phyloP scores from a whole-genome alignment of 2,113 vertebrate species.

The Chiloscyllium plagiosum region DNA sequence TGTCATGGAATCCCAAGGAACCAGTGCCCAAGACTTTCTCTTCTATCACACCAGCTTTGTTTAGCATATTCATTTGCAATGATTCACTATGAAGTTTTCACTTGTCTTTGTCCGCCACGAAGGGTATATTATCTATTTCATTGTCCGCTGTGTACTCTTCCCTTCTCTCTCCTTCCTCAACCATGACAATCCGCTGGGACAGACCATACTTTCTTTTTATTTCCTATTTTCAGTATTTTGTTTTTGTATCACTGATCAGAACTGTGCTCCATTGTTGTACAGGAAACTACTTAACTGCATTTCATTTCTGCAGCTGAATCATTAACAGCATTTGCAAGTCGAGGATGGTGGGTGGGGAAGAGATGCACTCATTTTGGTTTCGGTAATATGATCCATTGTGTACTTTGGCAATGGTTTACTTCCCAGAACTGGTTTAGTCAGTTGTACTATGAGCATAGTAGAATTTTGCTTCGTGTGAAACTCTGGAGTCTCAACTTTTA shows the following conservation, averaged over 20 bases:
- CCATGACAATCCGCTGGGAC: neutral
- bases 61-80: too few relatives aligned
- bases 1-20: too few relatives aligned
- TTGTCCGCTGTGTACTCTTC: too few relatives aligned
- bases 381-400: neutral
- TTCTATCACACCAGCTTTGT: too few relatives aligned
- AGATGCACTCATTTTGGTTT: neutral
- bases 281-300: neutral
- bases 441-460: neutral
- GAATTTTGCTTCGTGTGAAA: neutral
- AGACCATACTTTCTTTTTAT: neutral
- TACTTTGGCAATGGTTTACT: neutral
- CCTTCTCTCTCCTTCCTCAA: too few relatives aligned
- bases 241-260: neutral
- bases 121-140: too few relatives aligned
- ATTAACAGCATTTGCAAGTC: neutral
- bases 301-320: neutral
- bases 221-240: too few relatives aligned
- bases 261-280: neutral
- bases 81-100: too few relatives aligned
- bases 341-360: neutral
- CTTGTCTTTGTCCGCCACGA: too few relatives aligned
- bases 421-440: slow-evolving; percentile 6
- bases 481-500: neutral
- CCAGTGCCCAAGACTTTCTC: too few relatives aligned